Evolutionary conservation across 2,797 vertebrate species (phyloP), one percentile per base, ranked within the genome.

Genomic region (Lagorchestes hirsutus): DNA sequence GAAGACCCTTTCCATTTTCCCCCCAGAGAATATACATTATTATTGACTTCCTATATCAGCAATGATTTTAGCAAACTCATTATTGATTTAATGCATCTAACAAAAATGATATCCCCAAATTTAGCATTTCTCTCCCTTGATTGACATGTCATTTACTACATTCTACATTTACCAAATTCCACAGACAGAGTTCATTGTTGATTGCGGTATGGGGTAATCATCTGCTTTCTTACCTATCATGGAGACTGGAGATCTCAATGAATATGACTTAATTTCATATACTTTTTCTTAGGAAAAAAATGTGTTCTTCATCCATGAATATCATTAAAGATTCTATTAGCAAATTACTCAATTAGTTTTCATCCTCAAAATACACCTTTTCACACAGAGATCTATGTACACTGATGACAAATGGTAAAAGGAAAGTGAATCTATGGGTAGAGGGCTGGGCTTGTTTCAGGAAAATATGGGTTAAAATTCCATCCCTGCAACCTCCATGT

Each of bases 261-360:
- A 94, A 95, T 55, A 91, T 55, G 59, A 95, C 94, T 40, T 40
- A 92, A 11, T 92, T 95, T 93, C 95, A 93, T 82, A 96, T 87
- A 56, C 90, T 96, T 82, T 92, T 97, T 96, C 95, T 82, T 46
- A 46, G 91, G 94, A 95, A 95, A 97, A 97, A 96, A 94, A 14
- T 82, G 40, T 94, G 55, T 50, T 95, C 91, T 95, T 82, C 92
- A 82, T 97, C 92, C 92, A 59, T 90, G 96, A 96, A 93, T 95
- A 95, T 91, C 97, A 92, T 92, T 82, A 92, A 56, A 96, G 95
- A 95, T 93, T 92, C 95, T 90, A 92, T 94, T 40, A 74, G 56
- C 92, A 93, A 96, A 95, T 95, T 95, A 28, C 18, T 14, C 92
- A 91, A 92, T 62, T 14, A 93, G 90, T 91, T 93, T 93, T 90